These are phyloP conservation scores for Papilio xuthus DNA, from an alignment of 1,140 invertebrate species.

Conservation along the genomic window DNA sequence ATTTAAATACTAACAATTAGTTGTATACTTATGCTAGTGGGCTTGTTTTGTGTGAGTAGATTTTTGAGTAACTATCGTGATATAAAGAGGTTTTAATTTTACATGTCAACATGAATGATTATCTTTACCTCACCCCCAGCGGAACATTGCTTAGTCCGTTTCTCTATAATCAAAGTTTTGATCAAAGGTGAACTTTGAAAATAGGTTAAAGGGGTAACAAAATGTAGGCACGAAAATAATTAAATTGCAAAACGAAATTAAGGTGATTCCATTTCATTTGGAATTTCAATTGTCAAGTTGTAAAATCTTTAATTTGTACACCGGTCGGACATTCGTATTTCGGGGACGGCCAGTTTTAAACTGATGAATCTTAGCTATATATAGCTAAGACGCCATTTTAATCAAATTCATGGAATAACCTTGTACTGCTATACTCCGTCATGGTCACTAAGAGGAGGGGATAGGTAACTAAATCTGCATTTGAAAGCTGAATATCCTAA, in stretches of 20 bases:
- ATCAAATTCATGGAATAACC: background rate
- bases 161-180: constrained; percentile 2
- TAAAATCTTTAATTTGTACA: constrained; percentile 40
- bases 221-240: constrained; percentile 44
- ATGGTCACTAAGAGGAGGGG: no score
- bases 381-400: background rate
- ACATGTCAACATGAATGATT: no score
- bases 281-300: constrained; percentile 46
- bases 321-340: constrained; percentile 44
- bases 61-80: no score
- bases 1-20: no score
- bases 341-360: constrained; percentile 41
- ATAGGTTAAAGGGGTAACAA: constrained; percentile 18
- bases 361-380: background rate
- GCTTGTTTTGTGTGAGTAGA: no score
- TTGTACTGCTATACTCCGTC: no score
- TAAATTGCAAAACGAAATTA: constrained; percentile 46
- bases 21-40: no score
- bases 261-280: constrained; percentile 41
- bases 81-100: no score
- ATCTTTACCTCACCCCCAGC: no score
- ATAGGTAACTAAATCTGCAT: no score
- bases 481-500: background rate
- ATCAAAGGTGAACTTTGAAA: background rate
- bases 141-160: background rate